Percentiles rank a stretch among this genome's conserved stretches.
phyloP scores from a whole-genome alignment of 2,113 vertebrate species.

The Cephalopholis sonnerati region DNA sequence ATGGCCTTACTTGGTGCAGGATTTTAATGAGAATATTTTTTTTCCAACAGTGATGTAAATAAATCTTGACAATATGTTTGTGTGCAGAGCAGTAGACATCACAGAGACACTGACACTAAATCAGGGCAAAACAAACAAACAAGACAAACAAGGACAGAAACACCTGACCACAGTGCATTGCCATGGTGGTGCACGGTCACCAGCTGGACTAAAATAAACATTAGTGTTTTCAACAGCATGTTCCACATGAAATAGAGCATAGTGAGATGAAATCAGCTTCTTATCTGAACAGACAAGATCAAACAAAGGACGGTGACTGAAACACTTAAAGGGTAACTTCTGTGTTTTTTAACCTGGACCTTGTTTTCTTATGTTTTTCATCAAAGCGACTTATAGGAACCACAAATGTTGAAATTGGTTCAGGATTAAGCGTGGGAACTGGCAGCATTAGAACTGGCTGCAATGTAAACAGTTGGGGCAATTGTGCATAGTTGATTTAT shows the following conservation, averaged over 20 bases:
- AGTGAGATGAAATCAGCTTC: slow-evolving; percentile 12
- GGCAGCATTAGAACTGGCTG: no score
- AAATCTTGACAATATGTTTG: background rate
- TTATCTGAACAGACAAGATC: slow-evolving; percentile 15
- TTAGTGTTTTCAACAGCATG: background rate
- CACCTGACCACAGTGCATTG: slow-evolving; percentile 23
- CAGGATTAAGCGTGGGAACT: no score
- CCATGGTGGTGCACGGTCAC: slow-evolving; percentile 4
- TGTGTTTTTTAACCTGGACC: no score
- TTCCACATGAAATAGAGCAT: background rate
- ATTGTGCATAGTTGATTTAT: no score
- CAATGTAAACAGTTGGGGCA: no score
- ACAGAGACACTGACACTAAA: background rate
- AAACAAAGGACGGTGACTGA: background rate
- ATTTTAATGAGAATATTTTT: no score
- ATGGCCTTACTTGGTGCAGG: background rate
- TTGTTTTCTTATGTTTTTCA: no score
- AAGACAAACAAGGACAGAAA: slow-evolving; percentile 7
- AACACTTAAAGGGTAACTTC: background rate
- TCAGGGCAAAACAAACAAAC: slow-evolving; percentile 50
- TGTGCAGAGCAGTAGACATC: background rate
- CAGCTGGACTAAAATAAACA: slow-evolving; percentile 8
- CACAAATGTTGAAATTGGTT: no score
- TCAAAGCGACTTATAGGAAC: no score
- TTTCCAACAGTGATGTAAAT: background rate